A percentile compares a stretch with the other conserved stretches of the same genome.
Evolutionary conservation across 1,140 invertebrate species (phyloP).

Genomic region (roundworm (Caenorhabditis elegans)): DNA sequence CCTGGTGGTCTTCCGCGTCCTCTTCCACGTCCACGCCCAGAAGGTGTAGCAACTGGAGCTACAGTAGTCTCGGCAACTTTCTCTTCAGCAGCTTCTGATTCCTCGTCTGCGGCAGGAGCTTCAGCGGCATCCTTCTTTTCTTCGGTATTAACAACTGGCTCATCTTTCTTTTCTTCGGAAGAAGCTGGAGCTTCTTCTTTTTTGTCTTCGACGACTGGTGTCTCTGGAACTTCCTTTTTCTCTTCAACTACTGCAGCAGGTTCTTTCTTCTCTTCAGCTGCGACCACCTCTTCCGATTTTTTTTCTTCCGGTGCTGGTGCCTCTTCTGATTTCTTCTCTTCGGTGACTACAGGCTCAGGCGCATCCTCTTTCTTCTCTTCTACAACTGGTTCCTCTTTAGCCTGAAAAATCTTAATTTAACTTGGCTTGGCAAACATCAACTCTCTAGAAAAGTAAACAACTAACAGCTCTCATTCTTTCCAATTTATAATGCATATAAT

Average conservation of each 20-base stretch:
- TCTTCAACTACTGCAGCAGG: background rate
- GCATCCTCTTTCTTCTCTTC: background rate
- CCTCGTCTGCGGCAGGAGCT: conserved; percentile 31
- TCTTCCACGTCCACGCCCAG: conserved; percentile 12
- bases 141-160: background rate
- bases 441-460: background rate
- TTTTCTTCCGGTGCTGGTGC: too few relatives aligned
- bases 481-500: too few relatives aligned
- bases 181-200: background rate
- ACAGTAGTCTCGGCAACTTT: background rate
- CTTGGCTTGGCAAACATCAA: background rate
- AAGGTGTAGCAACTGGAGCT: background rate
- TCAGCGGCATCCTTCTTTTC: conserved; percentile 24
- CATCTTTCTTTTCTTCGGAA: background rate
- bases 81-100: conserved; percentile 40
- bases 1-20: conserved; percentile 37
- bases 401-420: background rate
- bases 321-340: background rate
- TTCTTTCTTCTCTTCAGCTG: background rate
- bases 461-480: background rate
- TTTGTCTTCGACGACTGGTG: background rate
- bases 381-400: background rate
- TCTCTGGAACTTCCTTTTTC: conserved; percentile 31
- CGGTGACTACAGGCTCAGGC: background rate
- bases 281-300: background rate